phyloP scores from a whole-genome alignment of 2,113 vertebrate genomes.

The Dicentrarchus labrax region DNA sequence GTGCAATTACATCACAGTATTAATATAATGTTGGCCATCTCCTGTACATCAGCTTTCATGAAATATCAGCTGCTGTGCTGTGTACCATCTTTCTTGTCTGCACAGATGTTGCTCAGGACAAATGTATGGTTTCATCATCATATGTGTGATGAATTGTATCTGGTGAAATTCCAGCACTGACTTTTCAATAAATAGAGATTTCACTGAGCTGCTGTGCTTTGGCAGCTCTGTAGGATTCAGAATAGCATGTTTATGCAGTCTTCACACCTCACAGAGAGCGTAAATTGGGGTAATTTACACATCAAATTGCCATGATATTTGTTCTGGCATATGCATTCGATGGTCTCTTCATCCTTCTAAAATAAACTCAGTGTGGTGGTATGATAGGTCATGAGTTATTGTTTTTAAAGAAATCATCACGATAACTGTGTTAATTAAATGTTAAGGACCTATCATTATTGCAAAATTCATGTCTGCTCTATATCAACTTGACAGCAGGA shows the following conservation, averaged over 20 bases:
- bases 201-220: conserved; percentile 15
- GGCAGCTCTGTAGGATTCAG: conserved; percentile 43
- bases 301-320: conserved; percentile 61
- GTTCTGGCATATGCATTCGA: conserved; percentile 44
- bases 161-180: conserved; percentile 28
- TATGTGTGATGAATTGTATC: conserved; percentile 17
- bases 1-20: not conserved
- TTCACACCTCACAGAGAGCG: conserved; percentile 45
- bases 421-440: conserved; percentile 48
- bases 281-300: conserved; percentile 68
- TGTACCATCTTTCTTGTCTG: not conserved
- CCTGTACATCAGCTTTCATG: not conserved
- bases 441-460: conserved; percentile 37
- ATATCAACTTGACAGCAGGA: conserved; percentile 47
- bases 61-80: not conserved
- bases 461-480: conserved; percentile 37
- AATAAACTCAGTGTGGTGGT: conserved; percentile 32
- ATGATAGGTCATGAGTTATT: conserved; percentile 44
- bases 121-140: conserved; percentile 8
- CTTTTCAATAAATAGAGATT: conserved; percentile 36
- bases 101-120: not conserved
- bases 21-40: not conserved
- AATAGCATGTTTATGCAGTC: conserved; percentile 63
- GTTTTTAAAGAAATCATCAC: conserved; percentile 61
- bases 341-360: conserved; percentile 26